These are phyloP conservation scores for Gnathonemus longibarbis DNA, from an alignment of 2,113 vertebrate genomes.

Conservation along the genomic window DNA sequence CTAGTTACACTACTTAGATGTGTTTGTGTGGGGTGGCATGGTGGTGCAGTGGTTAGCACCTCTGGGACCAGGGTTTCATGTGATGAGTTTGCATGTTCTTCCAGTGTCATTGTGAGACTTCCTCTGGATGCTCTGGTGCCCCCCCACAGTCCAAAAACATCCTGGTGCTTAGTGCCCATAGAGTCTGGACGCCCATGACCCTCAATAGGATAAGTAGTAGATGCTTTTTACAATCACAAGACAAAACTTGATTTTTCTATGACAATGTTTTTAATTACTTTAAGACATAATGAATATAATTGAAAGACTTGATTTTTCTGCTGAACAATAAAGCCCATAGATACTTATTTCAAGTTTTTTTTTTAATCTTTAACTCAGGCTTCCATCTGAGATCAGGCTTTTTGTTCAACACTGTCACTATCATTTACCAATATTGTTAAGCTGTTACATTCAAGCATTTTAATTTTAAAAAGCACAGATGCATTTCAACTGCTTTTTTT, in stretches of 20 bases:
- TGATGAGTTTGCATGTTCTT: background rate
- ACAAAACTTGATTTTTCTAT: background rate
- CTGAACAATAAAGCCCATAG: background rate
- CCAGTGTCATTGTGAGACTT: background rate
- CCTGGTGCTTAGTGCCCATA: background rate
- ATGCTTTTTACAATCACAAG: background rate
- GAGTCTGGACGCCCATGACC: background rate
- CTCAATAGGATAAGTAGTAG: background rate
- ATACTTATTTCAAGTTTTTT: background rate
- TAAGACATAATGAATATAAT: too few relatives aligned
- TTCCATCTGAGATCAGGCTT: background rate
- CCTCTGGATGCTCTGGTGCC: background rate
- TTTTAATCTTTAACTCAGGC: background rate
- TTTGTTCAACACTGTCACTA: background rate
- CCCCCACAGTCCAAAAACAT: background rate
- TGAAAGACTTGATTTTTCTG: background rate
- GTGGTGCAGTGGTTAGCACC: background rate
- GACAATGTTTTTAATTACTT: too few relatives aligned
- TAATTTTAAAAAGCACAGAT: background rate
- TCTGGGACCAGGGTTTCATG: background rate
- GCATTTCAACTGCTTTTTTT: background rate
- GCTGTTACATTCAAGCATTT: background rate
- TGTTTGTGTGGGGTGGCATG: background rate
- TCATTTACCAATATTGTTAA: background rate
- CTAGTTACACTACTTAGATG: background rate